Conservation (phyloP, 2,797 vertebrate species). For the Myotis pilosus region DNA sequence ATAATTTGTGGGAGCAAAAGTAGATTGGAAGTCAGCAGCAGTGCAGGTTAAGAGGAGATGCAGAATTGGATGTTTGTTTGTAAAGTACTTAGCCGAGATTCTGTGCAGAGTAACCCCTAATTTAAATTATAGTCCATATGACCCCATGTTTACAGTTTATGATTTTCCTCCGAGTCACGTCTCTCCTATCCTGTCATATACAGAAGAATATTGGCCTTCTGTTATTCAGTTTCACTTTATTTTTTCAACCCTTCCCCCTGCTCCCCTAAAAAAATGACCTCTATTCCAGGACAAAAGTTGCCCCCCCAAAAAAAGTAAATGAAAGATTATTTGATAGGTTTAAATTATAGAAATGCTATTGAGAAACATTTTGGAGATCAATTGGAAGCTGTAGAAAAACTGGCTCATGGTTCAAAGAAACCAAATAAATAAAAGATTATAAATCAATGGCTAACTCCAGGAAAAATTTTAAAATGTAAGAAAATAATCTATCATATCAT, state of each 20-base stretch:
- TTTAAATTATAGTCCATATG: neutral
- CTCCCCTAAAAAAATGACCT: neutral
- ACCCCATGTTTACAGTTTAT: neutral
- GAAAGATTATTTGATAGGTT: neutral
- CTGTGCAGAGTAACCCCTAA: neutral
- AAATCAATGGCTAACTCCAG: neutral
- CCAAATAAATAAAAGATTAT: neutral
- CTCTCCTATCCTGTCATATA: neutral
- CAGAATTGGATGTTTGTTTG: neutral
- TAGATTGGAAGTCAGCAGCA: neutral
- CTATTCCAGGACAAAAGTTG: neutral
- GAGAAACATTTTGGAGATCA: neutral
- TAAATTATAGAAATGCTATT: constrained; percentile 2
- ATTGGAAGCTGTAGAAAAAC: neutral
- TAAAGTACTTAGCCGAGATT: neutral
- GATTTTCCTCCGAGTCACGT: neutral
- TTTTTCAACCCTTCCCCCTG: neutral
- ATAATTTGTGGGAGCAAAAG: neutral
- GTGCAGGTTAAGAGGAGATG: neutral
- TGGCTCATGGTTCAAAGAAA: neutral
- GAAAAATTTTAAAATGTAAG: neutral
- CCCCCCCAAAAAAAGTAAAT: neutral
- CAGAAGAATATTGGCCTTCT: neutral
- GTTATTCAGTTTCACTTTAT: neutral
- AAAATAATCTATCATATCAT: neutral